phyloP scores from a whole-genome alignment of 2,888 invertebrate genomes.

The Ormia ochracea region DNA sequence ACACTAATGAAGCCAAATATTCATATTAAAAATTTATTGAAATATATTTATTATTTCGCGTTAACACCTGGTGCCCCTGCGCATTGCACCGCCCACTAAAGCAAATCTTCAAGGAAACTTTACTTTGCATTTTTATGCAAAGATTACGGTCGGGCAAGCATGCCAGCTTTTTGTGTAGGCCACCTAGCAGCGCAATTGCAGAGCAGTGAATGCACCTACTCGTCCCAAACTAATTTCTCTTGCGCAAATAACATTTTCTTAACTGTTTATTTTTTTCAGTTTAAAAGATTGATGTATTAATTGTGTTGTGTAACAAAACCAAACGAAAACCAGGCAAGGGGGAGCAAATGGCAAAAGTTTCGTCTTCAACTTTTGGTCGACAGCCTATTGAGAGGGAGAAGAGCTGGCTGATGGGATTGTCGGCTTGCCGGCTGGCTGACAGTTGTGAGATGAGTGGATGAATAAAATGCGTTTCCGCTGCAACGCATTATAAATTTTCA shows the following conservation, averaged over 20 bases:
- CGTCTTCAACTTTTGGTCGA: not conserved
- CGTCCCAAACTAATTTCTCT: not conserved
- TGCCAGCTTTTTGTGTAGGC: too few species aligned
- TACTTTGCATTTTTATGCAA: too few species aligned
- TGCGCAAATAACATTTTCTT: slow-evolving; percentile 8
- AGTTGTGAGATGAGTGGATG: slow-evolving; percentile 7
- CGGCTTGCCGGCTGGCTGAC: too few species aligned
- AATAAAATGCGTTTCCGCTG: slow-evolving; percentile 50
- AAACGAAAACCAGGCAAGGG: too few species aligned
- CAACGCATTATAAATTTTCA: slow-evolving; percentile 37
- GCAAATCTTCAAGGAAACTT: too few species aligned
- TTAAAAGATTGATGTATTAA: slow-evolving; percentile 49
- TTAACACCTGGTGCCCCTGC: too few species aligned
- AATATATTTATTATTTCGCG: too few species aligned
- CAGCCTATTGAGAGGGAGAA: not conserved
- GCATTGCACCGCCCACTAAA: too few species aligned
- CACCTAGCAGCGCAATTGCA: not conserved
- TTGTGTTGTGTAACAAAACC: not conserved
- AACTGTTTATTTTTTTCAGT: not conserved
- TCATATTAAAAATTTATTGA: too few species aligned
- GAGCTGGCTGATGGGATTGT: too few species aligned
- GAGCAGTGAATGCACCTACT: not conserved
- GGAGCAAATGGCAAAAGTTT: slow-evolving; percentile 8
- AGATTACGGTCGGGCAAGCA: too few species aligned
- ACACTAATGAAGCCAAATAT: too few species aligned